Evolutionary conservation across 1,140 invertebrate genomes (phyloP), one percentile per base, ranked within the genome.

Genomic region (Sinella curviseta): DNA sequence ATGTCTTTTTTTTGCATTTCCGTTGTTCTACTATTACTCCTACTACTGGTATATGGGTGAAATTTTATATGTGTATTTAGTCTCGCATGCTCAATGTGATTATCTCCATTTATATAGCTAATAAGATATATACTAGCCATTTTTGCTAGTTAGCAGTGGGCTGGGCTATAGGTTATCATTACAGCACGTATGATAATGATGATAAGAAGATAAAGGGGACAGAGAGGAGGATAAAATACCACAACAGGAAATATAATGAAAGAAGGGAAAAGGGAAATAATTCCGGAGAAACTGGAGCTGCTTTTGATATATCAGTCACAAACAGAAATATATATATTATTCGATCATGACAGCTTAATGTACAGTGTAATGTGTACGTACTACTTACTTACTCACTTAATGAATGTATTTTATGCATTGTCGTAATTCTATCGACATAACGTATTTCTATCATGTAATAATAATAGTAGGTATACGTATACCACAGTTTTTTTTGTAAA

Each of bases 11-110:
- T n/a, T n/a, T n/a, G n/a, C n/a, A n/a, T n/a, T n/a, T n/a, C n/a
- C n/a, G n/a, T n/a, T n/a, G n/a, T n/a, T n/a, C n/a, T n/a, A n/a
- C n/a, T n/a, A n/a, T n/a, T n/a, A n/a, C n/a, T n/a, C n/a, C n/a
- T n/a, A n/a, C n/a, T n/a, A n/a, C n/a, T n/a, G n/a, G n/a, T n/a
- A n/a, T n/a, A n/a, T n/a, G n/a, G n/a, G n/a, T n/a, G n/a, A n/a
- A n/a, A n/a, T n/a, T n/a, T n/a, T n/a, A n/a, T n/a, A n/a, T n/a
- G n/a, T n/a, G n/a, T n/a, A n/a, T n/a, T n/a, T n/a, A n/a, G n/a
- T n/a, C 39, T 48, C 24, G 24, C 57, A 60, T 60, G 57, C 57
- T 60, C 57, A 60, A 60, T 60, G 57, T 60, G 57, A 60, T 70
- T 33, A 70, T 70, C 26, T 70, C 24, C 55, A 14, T 60, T 60